A percentile compares a stretch with the other conserved stretches of the same genome.
These are phyloP conservation scores for Brachionichthys hirsutus DNA, from an alignment of 2,113 vertebrate species.

Conservation along the genomic window DNA sequence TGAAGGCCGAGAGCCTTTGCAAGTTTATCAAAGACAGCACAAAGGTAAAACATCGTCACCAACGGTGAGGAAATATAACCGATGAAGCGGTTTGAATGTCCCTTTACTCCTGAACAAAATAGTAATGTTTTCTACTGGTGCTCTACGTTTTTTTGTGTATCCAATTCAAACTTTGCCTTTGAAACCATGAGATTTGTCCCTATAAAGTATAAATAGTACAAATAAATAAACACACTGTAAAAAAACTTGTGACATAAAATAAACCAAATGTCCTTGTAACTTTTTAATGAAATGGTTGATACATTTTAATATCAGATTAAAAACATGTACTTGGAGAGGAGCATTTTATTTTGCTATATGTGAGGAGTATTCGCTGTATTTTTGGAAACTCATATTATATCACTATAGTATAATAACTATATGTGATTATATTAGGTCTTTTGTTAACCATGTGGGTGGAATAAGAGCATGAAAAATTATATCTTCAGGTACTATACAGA, in stretches of 20 bases:
- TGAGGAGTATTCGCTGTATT: too few relatives aligned
- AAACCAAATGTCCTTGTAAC: constrained; percentile 16
- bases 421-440: too few relatives aligned
- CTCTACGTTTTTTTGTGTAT: constrained; percentile 7
- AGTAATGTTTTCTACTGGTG: constrained; percentile 23
- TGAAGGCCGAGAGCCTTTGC: constrained; percentile 26
- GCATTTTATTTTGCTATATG: constrained; percentile 3
- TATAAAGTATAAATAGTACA: constrained; percentile 10
- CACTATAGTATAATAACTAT: too few relatives aligned
- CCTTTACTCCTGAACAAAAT: constrained; percentile 16
- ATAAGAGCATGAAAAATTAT: too few relatives aligned
- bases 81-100: constrained; percentile 31
- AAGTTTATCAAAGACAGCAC: constrained; percentile 44
- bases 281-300: constrained; percentile 22
- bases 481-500: too few relatives aligned
- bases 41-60: constrained; percentile 52
- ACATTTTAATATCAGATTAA: constrained; percentile 9
- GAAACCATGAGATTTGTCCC: constrained; percentile 24
- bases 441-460: too few relatives aligned
- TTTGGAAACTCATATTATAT: too few relatives aligned
- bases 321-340: constrained; percentile 19
- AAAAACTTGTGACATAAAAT: constrained; percentile 32
- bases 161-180: constrained; percentile 22
- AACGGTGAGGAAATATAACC: constrained; percentile 32
- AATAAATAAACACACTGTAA: constrained; percentile 23